Conservation (phyloP, 2,888 invertebrate genomes). For the Copidosoma aretas region DNA sequence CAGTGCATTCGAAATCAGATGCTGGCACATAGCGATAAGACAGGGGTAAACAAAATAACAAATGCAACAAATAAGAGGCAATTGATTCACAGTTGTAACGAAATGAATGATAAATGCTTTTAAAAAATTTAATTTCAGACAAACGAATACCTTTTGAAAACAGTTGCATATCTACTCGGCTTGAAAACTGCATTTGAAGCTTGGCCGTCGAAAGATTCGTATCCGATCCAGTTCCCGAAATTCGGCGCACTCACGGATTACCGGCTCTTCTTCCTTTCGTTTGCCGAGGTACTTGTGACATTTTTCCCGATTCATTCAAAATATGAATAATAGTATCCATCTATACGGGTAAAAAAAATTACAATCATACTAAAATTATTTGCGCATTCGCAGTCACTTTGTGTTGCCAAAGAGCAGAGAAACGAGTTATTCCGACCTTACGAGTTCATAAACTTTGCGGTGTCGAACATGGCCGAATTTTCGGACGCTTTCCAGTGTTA, state of each 20-base stretch:
- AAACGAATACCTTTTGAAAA: constrained; percentile 1
- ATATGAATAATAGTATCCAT: background rate
- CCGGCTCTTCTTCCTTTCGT: constrained; percentile 30
- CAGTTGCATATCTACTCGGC: constrained; percentile 23
- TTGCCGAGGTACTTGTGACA: constrained; percentile 30
- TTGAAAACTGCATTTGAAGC: constrained; percentile 12
- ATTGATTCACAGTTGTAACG: background rate
- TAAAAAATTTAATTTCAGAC: background rate
- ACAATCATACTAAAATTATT: background rate
- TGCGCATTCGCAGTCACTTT: constrained; percentile 21
- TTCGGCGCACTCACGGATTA: constrained; percentile 26
- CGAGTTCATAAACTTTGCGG: constrained; percentile 23
- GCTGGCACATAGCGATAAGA: background rate
- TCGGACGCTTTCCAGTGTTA: constrained; percentile 22
- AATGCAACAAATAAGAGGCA: background rate
- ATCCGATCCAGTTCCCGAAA: constrained; percentile 23
- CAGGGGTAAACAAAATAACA: background rate
- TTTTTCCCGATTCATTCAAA: no score
- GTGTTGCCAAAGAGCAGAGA: background rate
- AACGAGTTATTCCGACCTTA: background rate
- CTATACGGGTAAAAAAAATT: no score
- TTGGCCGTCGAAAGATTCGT: constrained; percentile 15
- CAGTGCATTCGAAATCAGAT: constrained; percentile 1
- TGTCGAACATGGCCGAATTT: constrained; percentile 18
- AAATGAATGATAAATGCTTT: no score